These are phyloP conservation scores for Acanthococcus lagerstroemiae DNA, from an alignment of 2,888 invertebrate genomes.

Conservation along the genomic window DNA sequence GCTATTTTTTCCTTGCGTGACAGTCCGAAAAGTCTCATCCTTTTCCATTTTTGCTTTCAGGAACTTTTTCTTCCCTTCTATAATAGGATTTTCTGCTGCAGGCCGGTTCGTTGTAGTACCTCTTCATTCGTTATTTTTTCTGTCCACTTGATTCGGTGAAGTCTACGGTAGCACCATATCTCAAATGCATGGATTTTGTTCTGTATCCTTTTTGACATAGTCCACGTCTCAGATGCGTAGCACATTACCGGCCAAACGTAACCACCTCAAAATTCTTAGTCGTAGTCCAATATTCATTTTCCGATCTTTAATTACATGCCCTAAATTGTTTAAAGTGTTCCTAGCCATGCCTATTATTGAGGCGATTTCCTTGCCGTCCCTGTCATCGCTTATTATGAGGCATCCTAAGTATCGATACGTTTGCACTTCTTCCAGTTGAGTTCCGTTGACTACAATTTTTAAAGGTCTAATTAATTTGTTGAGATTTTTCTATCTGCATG, in stretches of 20 bases:
- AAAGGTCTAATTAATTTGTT: background rate
- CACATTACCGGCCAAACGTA: background rate
- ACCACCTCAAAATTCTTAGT: background rate
- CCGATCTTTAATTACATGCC: background rate
- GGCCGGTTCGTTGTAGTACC: background rate
- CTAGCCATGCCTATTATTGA: background rate
- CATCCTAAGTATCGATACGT: background rate
- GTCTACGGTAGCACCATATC: background rate
- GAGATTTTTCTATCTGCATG: background rate
- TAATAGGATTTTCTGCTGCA: background rate
- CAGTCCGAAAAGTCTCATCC: too few relatives aligned
- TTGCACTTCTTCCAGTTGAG: background rate
- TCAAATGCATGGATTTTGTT: background rate
- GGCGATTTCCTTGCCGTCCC: background rate
- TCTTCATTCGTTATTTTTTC: background rate
- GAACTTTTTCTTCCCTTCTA: too few relatives aligned
- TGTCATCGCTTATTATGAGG: background rate
- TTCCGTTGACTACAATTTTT: background rate
- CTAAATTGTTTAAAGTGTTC: background rate
- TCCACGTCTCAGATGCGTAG: background rate
- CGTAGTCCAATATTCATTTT: background rate
- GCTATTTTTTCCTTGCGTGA: too few relatives aligned
- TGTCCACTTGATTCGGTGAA: background rate
- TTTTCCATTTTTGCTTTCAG: too few relatives aligned
- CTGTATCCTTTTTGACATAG: background rate